Evolutionary conservation across 2,113 vertebrate species (phyloP).

Genomic region (Notechis scutatus): DNA sequence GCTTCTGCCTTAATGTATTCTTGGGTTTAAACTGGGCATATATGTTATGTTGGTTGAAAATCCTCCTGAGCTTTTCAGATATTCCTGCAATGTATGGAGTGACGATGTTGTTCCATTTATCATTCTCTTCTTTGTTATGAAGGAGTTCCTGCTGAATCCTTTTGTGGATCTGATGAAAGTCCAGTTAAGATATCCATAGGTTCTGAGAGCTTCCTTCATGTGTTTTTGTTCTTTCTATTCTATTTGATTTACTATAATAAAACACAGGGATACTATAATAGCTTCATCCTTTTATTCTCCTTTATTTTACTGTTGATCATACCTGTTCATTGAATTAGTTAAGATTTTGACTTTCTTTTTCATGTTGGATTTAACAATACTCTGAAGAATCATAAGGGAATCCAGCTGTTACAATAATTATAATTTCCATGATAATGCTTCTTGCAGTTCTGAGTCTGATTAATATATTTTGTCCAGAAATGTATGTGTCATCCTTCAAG

Average conservation of each 20-base stretch:
- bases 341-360: not conserved
- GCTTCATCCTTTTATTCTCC: not conserved
- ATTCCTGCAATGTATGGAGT: not conserved
- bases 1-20: not conserved
- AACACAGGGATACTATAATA: not conserved
- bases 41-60: not conserved
- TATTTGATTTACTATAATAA: not conserved
- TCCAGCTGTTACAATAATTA: not conserved
- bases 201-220: not conserved
- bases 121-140: not conserved
- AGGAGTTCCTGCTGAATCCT: not conserved
- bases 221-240: not conserved
- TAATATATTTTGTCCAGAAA: not conserved
- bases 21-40: not conserved
- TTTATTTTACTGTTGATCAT: not conserved
- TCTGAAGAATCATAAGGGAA: not conserved
- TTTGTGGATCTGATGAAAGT: not conserved
- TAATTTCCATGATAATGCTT: not conserved
- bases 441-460: not conserved
- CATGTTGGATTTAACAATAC: not conserved
- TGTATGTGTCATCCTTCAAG: not conserved
- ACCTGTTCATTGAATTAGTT: not conserved
- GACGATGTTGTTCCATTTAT: not conserved
- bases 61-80: not conserved
- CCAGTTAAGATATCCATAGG: not conserved